These are phyloP conservation scores for Tapera naevia DNA, from an alignment of 2,797 vertebrate species.

Conservation along the genomic window DNA sequence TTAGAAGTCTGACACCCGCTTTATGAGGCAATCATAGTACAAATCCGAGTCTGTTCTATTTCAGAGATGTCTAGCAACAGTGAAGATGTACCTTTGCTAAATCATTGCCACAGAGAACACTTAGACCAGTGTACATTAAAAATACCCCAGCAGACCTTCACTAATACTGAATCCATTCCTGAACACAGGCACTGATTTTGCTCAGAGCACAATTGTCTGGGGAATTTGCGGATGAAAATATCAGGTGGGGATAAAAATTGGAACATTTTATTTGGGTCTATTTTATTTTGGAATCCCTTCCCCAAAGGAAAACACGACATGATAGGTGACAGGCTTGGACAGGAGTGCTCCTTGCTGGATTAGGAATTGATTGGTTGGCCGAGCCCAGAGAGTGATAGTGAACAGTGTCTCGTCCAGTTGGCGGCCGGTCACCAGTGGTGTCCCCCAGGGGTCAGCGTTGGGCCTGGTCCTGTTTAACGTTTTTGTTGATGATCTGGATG, in stretches of 20 bases:
- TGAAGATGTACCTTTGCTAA: not conserved
- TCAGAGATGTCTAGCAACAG: not conserved
- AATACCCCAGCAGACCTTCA: not conserved
- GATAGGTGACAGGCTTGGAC: no score
- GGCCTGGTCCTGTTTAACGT: no score
- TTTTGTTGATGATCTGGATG: no score
- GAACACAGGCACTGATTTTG: not conserved
- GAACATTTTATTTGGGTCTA: not conserved
- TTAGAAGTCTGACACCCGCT: not conserved
- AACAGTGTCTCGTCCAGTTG: no score
- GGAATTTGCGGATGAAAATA: not conserved
- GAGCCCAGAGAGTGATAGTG: no score
- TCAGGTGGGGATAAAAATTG: not conserved
- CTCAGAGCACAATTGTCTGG: not conserved
- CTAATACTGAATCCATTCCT: not conserved
- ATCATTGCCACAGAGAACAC: not conserved
- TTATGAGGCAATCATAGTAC: not conserved
- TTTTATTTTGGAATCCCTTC: not conserved
- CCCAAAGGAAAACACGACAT: accelerated
- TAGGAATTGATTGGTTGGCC: no score
- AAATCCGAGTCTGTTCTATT: not conserved
- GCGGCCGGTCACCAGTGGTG: no score
- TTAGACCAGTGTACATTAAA: not conserved
- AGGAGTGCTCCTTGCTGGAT: no score
- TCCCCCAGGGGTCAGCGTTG: no score